These are phyloP conservation scores for Diabrotica undecimpunctata DNA, from an alignment of 1,140 invertebrate species.

Conservation along the genomic window DNA sequence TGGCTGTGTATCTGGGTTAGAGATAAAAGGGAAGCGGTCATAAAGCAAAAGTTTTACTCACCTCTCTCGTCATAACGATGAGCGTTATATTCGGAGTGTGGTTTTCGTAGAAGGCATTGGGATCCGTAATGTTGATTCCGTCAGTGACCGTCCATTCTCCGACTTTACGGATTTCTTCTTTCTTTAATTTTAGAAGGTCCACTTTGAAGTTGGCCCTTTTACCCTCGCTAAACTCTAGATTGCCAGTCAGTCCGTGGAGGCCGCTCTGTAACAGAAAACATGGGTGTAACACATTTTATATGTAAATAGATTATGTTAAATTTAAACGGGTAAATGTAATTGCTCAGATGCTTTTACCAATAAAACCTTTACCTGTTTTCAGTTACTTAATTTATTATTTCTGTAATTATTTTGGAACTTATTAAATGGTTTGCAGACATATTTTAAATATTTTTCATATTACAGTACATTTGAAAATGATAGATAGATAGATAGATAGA, in stretches of 20 bases:
- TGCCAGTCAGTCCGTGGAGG: slow-evolving; percentile 81
- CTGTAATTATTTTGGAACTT: too few relatives aligned
- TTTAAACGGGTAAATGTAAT: too few relatives aligned
- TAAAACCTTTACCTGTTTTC: too few relatives aligned
- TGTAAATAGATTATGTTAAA: not conserved
- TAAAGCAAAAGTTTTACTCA: slow-evolving; percentile 46
- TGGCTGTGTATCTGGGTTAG: too few relatives aligned
- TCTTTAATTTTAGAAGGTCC: slow-evolving; percentile 78
- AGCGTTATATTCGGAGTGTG: slow-evolving; percentile 83
- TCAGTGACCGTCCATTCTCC: slow-evolving; percentile 74
- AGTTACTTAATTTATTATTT: too few relatives aligned
- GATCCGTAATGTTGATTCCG: slow-evolving; percentile 79
- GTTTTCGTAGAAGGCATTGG: slow-evolving; percentile 80
- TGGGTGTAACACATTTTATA: not conserved
- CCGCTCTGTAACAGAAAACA: slow-evolving; percentile 58
- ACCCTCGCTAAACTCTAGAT: slow-evolving; percentile 82
- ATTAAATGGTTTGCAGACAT: too few relatives aligned
- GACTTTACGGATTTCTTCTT: slow-evolving; percentile 71
- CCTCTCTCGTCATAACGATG: slow-evolving; percentile 83
- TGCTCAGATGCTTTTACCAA: too few relatives aligned
- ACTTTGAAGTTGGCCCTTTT: slow-evolving; percentile 78
- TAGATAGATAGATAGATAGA: too few relatives aligned
- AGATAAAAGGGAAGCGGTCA: too few relatives aligned
- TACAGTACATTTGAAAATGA: too few relatives aligned
- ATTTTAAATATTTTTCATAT: too few relatives aligned